Evolutionary conservation across 2,888 invertebrate genomes (phyloP).

Genomic region (Aleiodes leptofemur): DNA sequence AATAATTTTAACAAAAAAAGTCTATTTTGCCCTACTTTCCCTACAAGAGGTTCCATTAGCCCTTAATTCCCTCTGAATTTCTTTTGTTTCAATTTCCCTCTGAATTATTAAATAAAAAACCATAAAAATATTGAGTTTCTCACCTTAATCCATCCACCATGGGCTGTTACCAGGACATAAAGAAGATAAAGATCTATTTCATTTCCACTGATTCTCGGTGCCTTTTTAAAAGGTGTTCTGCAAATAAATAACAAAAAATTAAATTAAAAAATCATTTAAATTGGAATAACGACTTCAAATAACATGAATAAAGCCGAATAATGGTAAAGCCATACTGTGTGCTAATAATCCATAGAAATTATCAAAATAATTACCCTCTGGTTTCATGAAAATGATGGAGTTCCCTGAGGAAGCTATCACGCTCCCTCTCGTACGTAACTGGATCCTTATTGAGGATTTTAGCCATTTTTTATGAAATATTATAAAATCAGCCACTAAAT

Average conservation of each 20-base stretch:
- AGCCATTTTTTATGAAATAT: constrained; percentile 76
- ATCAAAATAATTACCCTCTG: constrained; percentile 84
- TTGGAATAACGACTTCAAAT: background rate
- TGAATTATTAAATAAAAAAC: background rate
- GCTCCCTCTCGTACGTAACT: constrained; percentile 86
- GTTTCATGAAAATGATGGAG: constrained; percentile 93
- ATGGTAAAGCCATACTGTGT: background rate
- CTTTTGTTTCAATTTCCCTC: no score
- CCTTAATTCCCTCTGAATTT: background rate
- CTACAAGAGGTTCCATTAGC: no score
- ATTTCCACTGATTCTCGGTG: constrained; percentile 88
- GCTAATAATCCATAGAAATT: background rate
- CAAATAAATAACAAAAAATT: constrained; percentile 51
- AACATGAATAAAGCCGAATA: constrained; percentile 49
- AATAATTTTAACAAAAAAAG: no score
- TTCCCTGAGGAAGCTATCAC: constrained; percentile 88
- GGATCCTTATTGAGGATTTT: constrained; percentile 82
- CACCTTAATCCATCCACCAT: constrained; percentile 97
- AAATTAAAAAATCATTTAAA: constrained; percentile 31
- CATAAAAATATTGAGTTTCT: constrained; percentile 60
- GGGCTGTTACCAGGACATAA: constrained; percentile 92
- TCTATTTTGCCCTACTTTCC: no score
- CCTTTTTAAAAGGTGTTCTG: constrained; percentile 82
- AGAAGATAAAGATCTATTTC: constrained; percentile 94
- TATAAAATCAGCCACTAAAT: constrained; percentile 21